Evolutionary conservation across 1,140 invertebrate genomes (phyloP), one percentile per base, ranked within the genome.

Genomic region (Drosophila seguyi): DNA sequence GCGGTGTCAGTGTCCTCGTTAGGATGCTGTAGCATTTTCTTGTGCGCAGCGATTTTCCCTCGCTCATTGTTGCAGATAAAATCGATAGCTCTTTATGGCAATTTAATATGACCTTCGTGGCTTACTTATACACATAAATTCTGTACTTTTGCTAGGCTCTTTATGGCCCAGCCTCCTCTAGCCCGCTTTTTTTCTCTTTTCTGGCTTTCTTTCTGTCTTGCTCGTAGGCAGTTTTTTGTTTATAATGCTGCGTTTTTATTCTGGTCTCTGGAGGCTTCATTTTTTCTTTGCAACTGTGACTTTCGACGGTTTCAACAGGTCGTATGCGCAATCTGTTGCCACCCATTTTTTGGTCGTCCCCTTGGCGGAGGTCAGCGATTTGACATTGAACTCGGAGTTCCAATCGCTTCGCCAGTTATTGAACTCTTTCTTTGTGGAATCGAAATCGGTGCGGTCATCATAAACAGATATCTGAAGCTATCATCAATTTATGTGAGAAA

Each of bases 61-160:
- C 45, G 45, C 50, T 78, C 85, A 80, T 90, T 92, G 86, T 92
- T 90, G 91, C 87, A 92, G 73, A 82, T 82, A 90, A 92, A 92
- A 92, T 92, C 91, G 84, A 92, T 92, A 91, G 76, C 78, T 79
- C 90, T 92, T 92, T 92, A 92, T 92, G 81, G 91, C 91, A 92
- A 92, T 92, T 92, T 92, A 92, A 92, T 92, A 91, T 92, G 91
- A 92, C 91, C 91, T 92, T 92, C 91, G 88, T 91, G 84, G 91
- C 91, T 83, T 79, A 92, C 82, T 86, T 90, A 77, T 76, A 53
- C 61, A 75, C 52, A 81, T 71, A 81, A 53, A 69, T 77, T 81
- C 61, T 59, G 53, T 75, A 79, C 72, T 71, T 71, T 53, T 57
- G 55, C 66, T 77, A 63, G 61, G 57, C 59, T 79, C 74, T 91